Evolutionary conservation across 2,113 vertebrate species (phyloP).

Genomic region (Corynorhinus townsendii): DNA sequence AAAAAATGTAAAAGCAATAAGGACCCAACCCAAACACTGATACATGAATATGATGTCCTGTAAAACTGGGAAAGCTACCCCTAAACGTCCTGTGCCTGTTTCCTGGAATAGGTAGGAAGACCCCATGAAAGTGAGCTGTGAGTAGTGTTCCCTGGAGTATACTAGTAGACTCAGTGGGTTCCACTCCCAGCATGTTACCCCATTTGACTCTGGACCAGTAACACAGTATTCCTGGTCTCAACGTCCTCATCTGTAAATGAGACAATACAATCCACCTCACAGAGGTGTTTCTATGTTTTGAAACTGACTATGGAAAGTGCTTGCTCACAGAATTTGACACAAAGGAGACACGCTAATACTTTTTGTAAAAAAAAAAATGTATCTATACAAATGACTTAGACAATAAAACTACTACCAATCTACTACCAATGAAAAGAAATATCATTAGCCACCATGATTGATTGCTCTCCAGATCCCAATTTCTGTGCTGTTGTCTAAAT

Average conservation of each 20-base stretch:
- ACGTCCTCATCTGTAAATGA: not conserved
- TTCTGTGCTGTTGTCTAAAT: not conserved
- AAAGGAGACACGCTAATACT: not conserved
- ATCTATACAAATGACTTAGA: not conserved
- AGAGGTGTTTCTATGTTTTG: not conserved
- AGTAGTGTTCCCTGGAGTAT: not conserved
- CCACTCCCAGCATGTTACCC: not conserved
- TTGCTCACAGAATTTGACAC: not conserved
- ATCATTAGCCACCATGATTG: accelerated
- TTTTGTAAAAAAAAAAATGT: not conserved
- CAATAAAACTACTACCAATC: too few relatives aligned
- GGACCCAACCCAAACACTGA: too few relatives aligned
- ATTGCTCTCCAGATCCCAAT: too few relatives aligned
- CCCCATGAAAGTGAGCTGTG: not conserved
- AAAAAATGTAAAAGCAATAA: not conserved
- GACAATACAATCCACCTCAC: not conserved
- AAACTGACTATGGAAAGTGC: not conserved
- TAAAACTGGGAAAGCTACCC: too few relatives aligned
- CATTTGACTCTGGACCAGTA: not conserved
- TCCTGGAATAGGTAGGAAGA: not conserved
- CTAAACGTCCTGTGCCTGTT: too few relatives aligned
- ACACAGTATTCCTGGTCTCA: not conserved
- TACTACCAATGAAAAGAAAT: not conserved
- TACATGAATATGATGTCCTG: not conserved
- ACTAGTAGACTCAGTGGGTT: not conserved